Conservation (phyloP, 2,888 invertebrate species). For the Tolmerus cingulatus region DNA sequence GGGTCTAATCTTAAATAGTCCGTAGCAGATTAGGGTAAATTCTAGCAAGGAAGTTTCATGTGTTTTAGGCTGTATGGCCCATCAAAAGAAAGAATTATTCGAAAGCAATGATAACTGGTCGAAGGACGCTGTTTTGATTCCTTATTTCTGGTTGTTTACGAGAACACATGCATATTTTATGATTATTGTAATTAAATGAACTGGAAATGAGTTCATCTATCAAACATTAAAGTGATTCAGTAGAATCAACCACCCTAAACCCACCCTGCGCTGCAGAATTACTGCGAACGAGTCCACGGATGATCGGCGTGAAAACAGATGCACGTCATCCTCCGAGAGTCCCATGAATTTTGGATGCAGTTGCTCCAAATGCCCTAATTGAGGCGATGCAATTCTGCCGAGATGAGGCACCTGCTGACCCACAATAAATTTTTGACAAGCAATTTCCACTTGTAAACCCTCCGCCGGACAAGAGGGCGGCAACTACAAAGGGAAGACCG, state of each 20-base stretch:
- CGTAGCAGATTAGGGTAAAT: no score
- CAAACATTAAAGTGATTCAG: background rate
- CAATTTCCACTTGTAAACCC: background rate
- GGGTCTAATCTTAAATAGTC: no score
- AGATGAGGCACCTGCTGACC: background rate
- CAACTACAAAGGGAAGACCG: background rate
- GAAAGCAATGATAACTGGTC: no score
- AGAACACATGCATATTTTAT: no score
- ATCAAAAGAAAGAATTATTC: no score
- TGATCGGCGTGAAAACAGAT: background rate
- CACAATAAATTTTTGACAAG: background rate
- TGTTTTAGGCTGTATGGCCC: no score
- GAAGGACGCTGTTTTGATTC: no score
- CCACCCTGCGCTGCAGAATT: background rate
- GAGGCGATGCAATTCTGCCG: background rate
- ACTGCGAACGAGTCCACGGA: background rate
- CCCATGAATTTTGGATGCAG: background rate
- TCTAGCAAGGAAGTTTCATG: no score
- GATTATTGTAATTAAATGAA: background rate
- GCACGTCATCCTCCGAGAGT: background rate
- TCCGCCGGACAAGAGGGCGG: background rate
- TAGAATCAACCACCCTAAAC: background rate
- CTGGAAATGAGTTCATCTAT: background rate
- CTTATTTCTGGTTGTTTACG: no score
- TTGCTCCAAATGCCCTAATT: background rate